Base-by-base conservation (phyloP, 2,113 vertebrate species). In the Pachyramphus minor region DNA sequence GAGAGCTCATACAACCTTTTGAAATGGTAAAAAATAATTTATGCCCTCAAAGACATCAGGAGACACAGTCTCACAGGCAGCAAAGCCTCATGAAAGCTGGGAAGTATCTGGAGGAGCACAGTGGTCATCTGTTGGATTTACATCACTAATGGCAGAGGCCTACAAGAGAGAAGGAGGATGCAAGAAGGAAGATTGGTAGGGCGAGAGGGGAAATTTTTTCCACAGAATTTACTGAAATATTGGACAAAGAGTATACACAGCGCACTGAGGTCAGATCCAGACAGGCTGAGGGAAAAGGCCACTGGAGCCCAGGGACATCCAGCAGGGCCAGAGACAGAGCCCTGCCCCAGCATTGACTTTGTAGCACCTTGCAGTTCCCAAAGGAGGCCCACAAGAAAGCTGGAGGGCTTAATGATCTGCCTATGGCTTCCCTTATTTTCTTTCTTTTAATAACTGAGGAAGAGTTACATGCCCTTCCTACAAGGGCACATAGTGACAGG, bases 281-380 rank as follows among this genome's bases (percentile, higher is more conserved):
- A 28, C 12, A 24, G 12, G 11, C 11, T 0, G 2, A 53, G 12
- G 19, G 19, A 86, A 67, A 14, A 8, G 41, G 17, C 52, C 33
- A 8, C 25, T 0, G 1, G 30, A 42, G n/a, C 56, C 13, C n/a
- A 2, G 27, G 6, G 50, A 30, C 16, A 9, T 20, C n/a, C 25
- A 58, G 11, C 47, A 63, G 35, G 28, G 31, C 35, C 0, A 2
- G 25, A 62, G 23, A 24, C 55, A 62, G 59, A 52, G 50, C 25
- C 50, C 25, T 52, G 25, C 25, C 25, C 18, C 37, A 41, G 27
- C 18, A 63, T 7, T 14, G 37, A 41, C 11, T 37, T 28, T 39
- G 13, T 19, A 27, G 11, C 24, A 20, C 60, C 27, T 41, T 63
- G 12, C 27, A 41, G 17, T 41, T 9, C 60, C 27, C 28, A 63